phyloP scores from a whole-genome alignment of 2,113 vertebrate species.

The Rallus limicola region DNA sequence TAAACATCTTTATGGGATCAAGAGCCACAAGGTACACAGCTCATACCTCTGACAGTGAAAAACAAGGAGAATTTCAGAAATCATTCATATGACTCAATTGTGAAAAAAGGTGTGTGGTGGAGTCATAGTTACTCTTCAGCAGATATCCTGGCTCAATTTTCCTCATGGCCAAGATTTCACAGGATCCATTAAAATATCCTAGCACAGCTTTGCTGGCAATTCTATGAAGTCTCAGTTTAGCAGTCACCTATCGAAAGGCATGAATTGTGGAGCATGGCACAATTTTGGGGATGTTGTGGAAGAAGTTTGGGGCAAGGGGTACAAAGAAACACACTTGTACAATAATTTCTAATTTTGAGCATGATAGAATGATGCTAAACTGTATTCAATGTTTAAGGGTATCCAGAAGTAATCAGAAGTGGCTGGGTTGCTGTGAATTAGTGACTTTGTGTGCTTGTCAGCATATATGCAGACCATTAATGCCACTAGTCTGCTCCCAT shows the following conservation, averaged over 20 bases:
- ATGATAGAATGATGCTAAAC: not conserved
- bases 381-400: not conserved
- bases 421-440: not conserved
- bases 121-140: not conserved
- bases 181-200: not conserved
- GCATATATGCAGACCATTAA: not conserved
- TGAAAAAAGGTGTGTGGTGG: not conserved
- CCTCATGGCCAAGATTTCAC: not conserved
- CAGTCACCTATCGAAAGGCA: not conserved
- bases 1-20: not conserved
- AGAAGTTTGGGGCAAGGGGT: not conserved
- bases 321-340: not conserved
- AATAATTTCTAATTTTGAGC: not conserved
- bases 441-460: not conserved
- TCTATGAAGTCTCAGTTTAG: not conserved
- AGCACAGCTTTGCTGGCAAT: not conserved
- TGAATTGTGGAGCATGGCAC: accelerated
- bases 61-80: not conserved
- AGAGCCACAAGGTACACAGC: not conserved
- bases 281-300: accelerated
- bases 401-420: not conserved
- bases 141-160: not conserved
- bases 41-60: not conserved
- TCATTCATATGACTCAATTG: not conserved
- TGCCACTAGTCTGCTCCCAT: not conserved